These are phyloP conservation scores for Syncerus caffer DNA, from an alignment of 2,797 vertebrate species.

Conservation along the genomic window DNA sequence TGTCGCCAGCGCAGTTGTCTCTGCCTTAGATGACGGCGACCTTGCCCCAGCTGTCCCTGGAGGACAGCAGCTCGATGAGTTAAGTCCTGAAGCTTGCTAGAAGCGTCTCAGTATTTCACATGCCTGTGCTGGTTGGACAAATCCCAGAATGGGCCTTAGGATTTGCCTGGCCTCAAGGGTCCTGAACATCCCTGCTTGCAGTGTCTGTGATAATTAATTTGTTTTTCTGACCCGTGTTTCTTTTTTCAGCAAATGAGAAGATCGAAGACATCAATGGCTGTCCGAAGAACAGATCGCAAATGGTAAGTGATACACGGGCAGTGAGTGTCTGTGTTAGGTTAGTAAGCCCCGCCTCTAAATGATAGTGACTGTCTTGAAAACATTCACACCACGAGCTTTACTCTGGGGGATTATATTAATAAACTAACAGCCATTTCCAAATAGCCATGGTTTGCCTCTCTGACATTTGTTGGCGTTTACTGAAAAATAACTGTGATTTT, in stretches of 20 bases:
- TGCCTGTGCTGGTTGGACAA: conserved; percentile 64
- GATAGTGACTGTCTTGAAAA: conserved; percentile 2
- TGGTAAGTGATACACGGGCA: conserved; percentile 88
- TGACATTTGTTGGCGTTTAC: conserved; percentile 35
- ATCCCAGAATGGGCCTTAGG: conserved; percentile 41
- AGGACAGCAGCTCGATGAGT: conserved; percentile 63
- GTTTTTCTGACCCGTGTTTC: conserved; percentile 68
- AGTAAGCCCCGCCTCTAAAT: neutral
- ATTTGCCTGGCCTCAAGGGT: conserved; percentile 65
- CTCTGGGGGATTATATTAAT: conserved; percentile 12
- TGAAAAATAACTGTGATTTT: neutral
- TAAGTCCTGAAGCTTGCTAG: conserved; percentile 75
- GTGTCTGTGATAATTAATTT: conserved; percentile 22
- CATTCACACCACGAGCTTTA: neutral
- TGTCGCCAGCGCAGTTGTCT: conserved; percentile 87
- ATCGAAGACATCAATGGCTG: conserved; percentile 98
- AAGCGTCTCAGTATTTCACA: conserved; percentile 76
- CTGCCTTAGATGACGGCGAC: conserved; percentile 79
- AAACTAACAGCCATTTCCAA: neutral
- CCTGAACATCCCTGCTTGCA: conserved; percentile 46
- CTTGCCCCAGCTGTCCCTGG: conserved; percentile 91
- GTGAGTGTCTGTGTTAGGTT: neutral
- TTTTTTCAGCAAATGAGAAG: conserved; percentile 96
- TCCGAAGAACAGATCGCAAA: conserved; percentile 97
- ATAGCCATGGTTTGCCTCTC: neutral